A percentile compares a stretch with the other conserved stretches of the same genome.
Conservation (phyloP, 2,113 vertebrate genomes). For the Euleptes europaea region DNA sequence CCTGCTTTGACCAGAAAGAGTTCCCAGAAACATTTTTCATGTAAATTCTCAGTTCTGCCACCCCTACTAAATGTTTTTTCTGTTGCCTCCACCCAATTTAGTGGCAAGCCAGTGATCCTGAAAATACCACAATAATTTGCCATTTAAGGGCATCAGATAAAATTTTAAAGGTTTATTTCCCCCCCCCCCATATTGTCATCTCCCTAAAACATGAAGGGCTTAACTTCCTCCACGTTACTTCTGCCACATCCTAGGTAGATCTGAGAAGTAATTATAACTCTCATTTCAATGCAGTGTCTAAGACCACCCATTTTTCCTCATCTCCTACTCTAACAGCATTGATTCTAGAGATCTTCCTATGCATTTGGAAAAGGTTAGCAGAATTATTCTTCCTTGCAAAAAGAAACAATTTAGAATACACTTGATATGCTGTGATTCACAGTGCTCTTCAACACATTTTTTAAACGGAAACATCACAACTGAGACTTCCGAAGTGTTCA, state of each 20-base stretch:
- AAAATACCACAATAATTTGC: too few relatives aligned
- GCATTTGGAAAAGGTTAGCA: background rate
- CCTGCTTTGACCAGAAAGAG: too few relatives aligned
- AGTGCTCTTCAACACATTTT: background rate
- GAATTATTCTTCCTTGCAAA: background rate
- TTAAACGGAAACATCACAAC: background rate
- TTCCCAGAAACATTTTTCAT: too few relatives aligned
- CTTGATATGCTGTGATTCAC: background rate
- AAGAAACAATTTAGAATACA: background rate
- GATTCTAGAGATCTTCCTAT: background rate
- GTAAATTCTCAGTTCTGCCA: too few relatives aligned
- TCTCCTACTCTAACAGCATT: background rate
- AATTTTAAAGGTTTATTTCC: too few relatives aligned
- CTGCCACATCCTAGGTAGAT: background rate
- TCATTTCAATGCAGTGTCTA: background rate
- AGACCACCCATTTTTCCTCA: background rate
- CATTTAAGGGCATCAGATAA: too few relatives aligned
- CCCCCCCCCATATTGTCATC: too few relatives aligned
- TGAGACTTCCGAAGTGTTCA: background rate
- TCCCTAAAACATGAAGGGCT: background rate
- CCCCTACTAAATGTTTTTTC: too few relatives aligned
- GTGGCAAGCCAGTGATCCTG: too few relatives aligned
- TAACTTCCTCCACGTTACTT: background rate
- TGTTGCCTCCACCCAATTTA: too few relatives aligned
- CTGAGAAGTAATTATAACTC: background rate